These are phyloP conservation scores for Pandemis heparana DNA, from an alignment of 2,888 invertebrate species.

Conservation along the genomic window DNA sequence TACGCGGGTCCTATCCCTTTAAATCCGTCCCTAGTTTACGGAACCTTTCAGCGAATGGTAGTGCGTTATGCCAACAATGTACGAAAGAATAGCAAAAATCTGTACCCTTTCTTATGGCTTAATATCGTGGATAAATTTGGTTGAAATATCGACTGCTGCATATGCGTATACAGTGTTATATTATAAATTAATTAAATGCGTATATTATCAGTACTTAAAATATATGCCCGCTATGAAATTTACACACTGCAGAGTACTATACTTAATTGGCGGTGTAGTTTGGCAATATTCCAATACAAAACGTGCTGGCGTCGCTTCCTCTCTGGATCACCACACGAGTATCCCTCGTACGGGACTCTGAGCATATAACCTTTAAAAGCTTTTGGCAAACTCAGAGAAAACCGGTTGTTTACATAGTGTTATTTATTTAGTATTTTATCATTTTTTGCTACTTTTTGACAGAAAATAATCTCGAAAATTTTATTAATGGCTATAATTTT, in stretches of 20 bases:
- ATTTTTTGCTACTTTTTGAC: too few species aligned
- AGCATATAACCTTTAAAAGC: background rate
- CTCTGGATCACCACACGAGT: background rate
- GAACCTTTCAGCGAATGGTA: constrained; percentile 26
- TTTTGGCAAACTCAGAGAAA: background rate
- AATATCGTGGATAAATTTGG: too few species aligned
- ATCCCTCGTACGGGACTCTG: constrained; percentile 5
- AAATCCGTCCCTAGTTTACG: constrained; percentile 41
- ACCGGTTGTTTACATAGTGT: constrained; percentile 15
- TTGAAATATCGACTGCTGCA: too few species aligned
- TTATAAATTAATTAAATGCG: too few species aligned
- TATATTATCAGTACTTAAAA: too few species aligned
- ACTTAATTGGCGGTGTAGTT: background rate
- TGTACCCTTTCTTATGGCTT: background rate
- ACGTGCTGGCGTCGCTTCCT: constrained; percentile 6
- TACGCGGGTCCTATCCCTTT: constrained; percentile 37
- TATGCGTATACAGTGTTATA: too few species aligned
- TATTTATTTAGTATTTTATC: background rate
- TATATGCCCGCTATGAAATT: too few species aligned
- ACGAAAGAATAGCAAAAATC: constrained; percentile 9
- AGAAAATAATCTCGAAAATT: too few species aligned
- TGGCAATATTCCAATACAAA: constrained; percentile 24
- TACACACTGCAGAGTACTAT: background rate
- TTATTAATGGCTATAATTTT: too few species aligned
- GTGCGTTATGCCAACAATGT: constrained; percentile 27